Base-by-base conservation (phyloP, 2,888 invertebrate genomes). In the Cheilosia vulpina region DNA sequence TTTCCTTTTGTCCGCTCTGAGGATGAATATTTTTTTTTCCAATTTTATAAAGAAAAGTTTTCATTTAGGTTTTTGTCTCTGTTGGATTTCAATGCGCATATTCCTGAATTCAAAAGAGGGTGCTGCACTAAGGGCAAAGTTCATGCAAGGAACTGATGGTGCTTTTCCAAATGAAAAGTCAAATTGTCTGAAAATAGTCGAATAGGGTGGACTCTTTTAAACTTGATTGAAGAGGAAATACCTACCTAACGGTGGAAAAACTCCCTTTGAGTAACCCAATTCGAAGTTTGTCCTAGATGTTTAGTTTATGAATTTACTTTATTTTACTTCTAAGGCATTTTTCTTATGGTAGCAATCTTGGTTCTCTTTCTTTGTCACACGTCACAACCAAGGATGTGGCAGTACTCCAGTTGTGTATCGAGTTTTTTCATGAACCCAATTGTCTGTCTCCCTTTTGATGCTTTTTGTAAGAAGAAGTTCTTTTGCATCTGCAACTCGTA, bases 1-100 rank as follows among this genome's bases (percentile, higher is more conserved):
- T 38, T 71, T 78, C 55, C 60, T 31, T 63, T 58, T 45, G 53
- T 63, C 41, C 50, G 17, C 58, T 38, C 50, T 17, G 41, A 75
- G 43, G 58, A 50, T 19, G 13, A 50, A 75, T 65, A 27, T 2
- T 27, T 52, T 50, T 38, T 34, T 19, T 62, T 24, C 45, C 53
- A 45, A 19, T 24, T 62, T 52, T 60, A 4, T 6, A 60, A 41
- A n/a, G 60, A 68, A 68, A 55, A 62, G 2, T 62, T 62, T 72
- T 38, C 45, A 34, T 62, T 76, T 15, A 34, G 38, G 60, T 50
- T 38, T 58, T 71, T 71, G 69, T 38, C 57, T 17, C 45, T 27
- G 4, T 34, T 17, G 47, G 34, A 50, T 21, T 17, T 50, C 45
- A 57, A 34, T 68, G 68, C 68, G 57, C 68, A 68, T 55, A 68